Evolutionary conservation across 2,797 vertebrate species (phyloP), one percentile per base, ranked within the genome.

Genomic region (Anguilla anguilla): DNA sequence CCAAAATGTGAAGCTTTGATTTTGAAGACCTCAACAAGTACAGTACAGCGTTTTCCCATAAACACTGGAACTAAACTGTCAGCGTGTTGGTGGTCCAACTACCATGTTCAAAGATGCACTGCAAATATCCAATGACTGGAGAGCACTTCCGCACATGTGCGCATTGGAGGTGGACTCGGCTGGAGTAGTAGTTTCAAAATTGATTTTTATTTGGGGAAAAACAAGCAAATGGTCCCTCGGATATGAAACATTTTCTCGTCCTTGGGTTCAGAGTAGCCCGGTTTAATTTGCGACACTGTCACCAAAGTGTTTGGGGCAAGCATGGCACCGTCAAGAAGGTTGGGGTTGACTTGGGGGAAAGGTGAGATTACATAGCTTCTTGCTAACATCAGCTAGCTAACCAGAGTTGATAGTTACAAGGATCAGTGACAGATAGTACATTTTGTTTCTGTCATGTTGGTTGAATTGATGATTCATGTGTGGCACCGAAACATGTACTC

Each of bases 291-390:
- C 93, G 95, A 17, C 82, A 64, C 0, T 95, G 94, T 91, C 95
- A 96, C 90, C 93, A 93, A 15, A 95, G 94, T 86, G 93, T 94
- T 22, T 96, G 95, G 92, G 93, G 90, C 85, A 94, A 90, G 25
- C 92, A 95, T 19, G 53, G 89, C 0, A 89, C 89, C 0, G 87
- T 88, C 3, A 89, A 91, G 0, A 93, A 86, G 17, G 91, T 95
- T 19, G 89, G 25, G n/a, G 95, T 96, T 90, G 93, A 96, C 31
- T 91, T 96, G 49, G 96, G 94, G 31, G 94, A 94, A 2, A 96
- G 96, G 96, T 97, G 90, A 94, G 95, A 93, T 87, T 89, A 91
- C 91, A 53, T 74, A 15, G 10, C 31, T 74, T 25, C 39, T 83
- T 53, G 57, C 43, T 83, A 64, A 74, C 31, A 19, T 51, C 25